phyloP scores from a whole-genome alignment of 2,888 invertebrate genomes.

The Lasioglossum malachurum region DNA sequence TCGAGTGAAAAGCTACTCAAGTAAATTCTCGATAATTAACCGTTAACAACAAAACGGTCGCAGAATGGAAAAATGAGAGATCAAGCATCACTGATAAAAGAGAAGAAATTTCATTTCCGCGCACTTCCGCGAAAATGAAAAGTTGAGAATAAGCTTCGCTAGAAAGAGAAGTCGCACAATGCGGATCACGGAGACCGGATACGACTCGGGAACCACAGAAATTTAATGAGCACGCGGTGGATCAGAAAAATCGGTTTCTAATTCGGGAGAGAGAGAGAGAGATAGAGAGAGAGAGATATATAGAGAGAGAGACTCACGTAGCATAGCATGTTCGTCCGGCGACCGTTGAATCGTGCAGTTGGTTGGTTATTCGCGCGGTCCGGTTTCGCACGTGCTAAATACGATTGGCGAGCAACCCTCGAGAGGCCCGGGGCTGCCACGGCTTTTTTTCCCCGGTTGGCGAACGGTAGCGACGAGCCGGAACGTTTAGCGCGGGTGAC shows the following conservation, averaged over 20 bases:
- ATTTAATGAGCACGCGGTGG: too few species aligned
- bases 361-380: neutral
- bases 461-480: neutral
- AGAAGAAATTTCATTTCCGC: neutral
- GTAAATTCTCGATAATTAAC: too few species aligned
- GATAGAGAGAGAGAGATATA: too few species aligned
- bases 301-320: conserved; percentile 70
- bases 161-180: too few species aligned
- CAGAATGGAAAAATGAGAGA: too few species aligned
- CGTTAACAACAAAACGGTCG: too few species aligned
- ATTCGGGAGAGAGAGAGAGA: conserved; percentile 17
- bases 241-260: too few species aligned
- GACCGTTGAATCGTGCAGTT: neutral
- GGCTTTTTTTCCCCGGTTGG: neutral
- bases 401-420: neutral
- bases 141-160: too few species aligned
- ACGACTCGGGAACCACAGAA: too few species aligned
- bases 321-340: conserved; percentile 67
- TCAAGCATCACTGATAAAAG: neutral
- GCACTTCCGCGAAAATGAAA: neutral
- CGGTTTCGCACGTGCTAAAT: conserved; percentile 14
- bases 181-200: too few species aligned
- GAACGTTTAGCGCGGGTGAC: conserved; percentile 33
- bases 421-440: neutral
- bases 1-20: too few species aligned